Base-by-base conservation (phyloP, 2,888 invertebrate species). In the Seira ritae region DNA sequence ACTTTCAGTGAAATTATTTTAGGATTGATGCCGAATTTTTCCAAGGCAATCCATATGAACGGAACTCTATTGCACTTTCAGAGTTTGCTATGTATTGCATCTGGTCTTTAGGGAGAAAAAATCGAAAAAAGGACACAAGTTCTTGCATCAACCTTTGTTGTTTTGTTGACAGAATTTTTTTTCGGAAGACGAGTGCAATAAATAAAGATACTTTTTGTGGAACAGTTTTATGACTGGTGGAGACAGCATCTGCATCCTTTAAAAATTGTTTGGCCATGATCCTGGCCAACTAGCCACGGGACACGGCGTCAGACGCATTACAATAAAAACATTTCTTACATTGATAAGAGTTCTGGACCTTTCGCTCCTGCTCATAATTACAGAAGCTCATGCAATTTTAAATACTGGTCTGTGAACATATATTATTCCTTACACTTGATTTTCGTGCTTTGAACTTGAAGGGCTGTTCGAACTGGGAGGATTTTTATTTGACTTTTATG, bases 241-340 rank as follows among this genome's bases (percentile, higher is more conserved):
- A 80, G 80, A 80, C 80, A 60, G 74, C 80, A 80, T 80, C 80
- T 80, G 80, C 68, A 72, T 80, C 80, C 80, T 80, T 73, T 72
- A 50, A 67, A 60, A n/a, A 73, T 73, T 73, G 80, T 66, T 37
- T 80, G 80, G 73, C 67, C 60, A 68, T 80, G 72, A 80, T 80
- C 80, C 80, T 73, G 80, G 73, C 73, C 80, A 80, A 73, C 80
- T 72, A 68, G 46, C 80, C 80, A 80, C 73, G 68, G 80, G 80
- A 73, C 80, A 80, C 72, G 80, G 80, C 80, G 80, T 68, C 80
- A 73, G 72, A 68, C 60, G 23, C 80, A 80, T 80, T 73, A 73
- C 50, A 74, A 23, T 55, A 55, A 24, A 55, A n/a, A 55, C 17
- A 37, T 20, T 66, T 20, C 10, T 60, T 60, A n/a, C n/a, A n/a